Conservation (phyloP, 2,113 vertebrate genomes). For the Prochilodus magdalenae region DNA sequence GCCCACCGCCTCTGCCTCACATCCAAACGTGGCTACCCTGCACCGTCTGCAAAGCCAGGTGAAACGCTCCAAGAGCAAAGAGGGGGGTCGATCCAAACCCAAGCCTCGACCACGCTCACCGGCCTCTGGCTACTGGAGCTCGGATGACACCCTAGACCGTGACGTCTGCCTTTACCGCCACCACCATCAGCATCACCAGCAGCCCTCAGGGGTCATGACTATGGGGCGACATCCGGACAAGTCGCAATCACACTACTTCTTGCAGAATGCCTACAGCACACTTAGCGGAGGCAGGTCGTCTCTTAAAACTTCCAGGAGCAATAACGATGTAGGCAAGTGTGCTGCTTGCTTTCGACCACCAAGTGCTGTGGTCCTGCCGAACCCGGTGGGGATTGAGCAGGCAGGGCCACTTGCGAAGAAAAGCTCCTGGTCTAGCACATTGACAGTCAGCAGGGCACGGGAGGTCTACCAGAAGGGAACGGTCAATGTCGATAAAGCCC, state of each 20-base stretch:
- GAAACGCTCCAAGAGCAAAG: slow-evolving; percentile 93
- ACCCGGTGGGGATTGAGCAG: slow-evolving; percentile 46
- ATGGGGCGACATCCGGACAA: slow-evolving; percentile 87
- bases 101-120: slow-evolving; percentile 87
- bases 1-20: slow-evolving; percentile 15
- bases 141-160: slow-evolving; percentile 87
- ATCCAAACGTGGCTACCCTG: slow-evolving; percentile 51
- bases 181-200: slow-evolving; percentile 67
- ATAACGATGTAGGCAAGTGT: slow-evolving; percentile 80
- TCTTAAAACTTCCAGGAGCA: slow-evolving; percentile 94
- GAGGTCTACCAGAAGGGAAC: slow-evolving; percentile 97
- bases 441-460: slow-evolving; percentile 94
- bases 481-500: slow-evolving; percentile 91
- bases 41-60: slow-evolving; percentile 80
- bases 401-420: slow-evolving; percentile 88
- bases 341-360: slow-evolving; percentile 74
- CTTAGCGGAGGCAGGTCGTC: slow-evolving; percentile 87
- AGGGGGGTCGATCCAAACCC: slow-evolving; percentile 89
- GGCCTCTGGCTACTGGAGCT: slow-evolving; percentile 97
- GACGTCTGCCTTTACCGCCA: slow-evolving; percentile 79
- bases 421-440: slow-evolving; percentile 93
- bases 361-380: slow-evolving; percentile 62
- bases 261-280: slow-evolving; percentile 91
- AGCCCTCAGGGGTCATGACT: slow-evolving; percentile 91
- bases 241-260: slow-evolving; percentile 89